Percentiles rank a stretch among this genome's conserved stretches.
These are phyloP conservation scores for Odontocolon sp. DNA, from an alignment of 2,888 invertebrate genomes.

Conservation along the genomic window DNA sequence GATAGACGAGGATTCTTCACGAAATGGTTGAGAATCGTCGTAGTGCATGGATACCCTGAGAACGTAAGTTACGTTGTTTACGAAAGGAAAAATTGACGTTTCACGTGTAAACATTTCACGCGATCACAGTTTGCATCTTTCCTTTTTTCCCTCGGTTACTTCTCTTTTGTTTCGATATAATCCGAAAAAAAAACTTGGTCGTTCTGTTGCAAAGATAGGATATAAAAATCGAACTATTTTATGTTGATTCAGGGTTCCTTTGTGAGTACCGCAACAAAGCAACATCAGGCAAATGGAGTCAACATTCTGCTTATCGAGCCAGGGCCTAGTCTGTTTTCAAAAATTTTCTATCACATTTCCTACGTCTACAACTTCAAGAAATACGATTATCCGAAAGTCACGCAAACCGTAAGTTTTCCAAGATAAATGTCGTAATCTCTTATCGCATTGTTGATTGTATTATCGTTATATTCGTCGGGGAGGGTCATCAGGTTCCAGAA, in stretches of 20 bases:
- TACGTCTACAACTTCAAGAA: conserved; percentile 86
- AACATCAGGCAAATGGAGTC: conserved; percentile 82
- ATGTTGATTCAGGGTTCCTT: conserved; percentile 83
- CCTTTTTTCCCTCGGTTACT: not conserved
- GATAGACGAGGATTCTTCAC: conserved; percentile 70
- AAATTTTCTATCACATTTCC: conserved; percentile 82
- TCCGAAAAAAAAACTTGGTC: too few relatives aligned
- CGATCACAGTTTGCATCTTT: conserved; percentile 9
- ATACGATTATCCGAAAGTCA: conserved; percentile 87
- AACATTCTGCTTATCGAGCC: conserved; percentile 83
- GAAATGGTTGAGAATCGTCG: conserved; percentile 75
- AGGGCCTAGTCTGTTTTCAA: conserved; percentile 82
- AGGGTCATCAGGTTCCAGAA: not conserved
- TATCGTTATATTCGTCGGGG: not conserved
- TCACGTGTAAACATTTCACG: too few relatives aligned
- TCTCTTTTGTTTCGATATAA: too few relatives aligned
- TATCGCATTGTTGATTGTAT: not conserved
- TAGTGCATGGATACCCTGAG: conserved; percentile 71
- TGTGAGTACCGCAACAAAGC: conserved; percentile 82
- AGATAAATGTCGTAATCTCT: not conserved
- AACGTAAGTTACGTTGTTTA: too few relatives aligned
- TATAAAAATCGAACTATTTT: not conserved
- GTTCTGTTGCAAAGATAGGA: too few relatives aligned
- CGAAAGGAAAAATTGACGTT: too few relatives aligned
- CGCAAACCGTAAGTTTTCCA: conserved; percentile 80